phyloP scores from a whole-genome alignment of 2,888 invertebrate species.

The Coleophora flavipennella region DNA sequence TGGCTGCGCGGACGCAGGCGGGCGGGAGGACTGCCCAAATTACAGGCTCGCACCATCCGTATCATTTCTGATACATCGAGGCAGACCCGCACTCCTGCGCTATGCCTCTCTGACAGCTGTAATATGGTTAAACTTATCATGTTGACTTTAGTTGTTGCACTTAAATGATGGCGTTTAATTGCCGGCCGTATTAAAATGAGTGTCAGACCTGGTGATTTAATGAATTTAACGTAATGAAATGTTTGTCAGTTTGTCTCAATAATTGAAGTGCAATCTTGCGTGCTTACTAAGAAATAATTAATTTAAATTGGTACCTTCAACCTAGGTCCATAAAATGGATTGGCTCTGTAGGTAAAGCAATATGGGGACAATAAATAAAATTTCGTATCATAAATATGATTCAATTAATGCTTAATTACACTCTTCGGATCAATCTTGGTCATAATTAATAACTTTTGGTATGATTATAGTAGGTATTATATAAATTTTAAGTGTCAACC shows the following conservation, averaged over 20 bases:
- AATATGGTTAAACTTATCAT: slow-evolving; percentile 44
- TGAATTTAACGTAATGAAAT: neutral
- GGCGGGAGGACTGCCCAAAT: slow-evolving; percentile 40
- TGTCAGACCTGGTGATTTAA: too few relatives aligned
- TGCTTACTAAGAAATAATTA: too few relatives aligned
- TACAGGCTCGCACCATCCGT: slow-evolving; percentile 45
- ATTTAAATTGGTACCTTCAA: too few relatives aligned
- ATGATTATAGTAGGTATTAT: neutral
- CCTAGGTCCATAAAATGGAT: too few relatives aligned
- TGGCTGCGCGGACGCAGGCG: slow-evolving; percentile 40
- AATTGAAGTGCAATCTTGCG: too few relatives aligned
- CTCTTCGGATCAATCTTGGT: neutral
- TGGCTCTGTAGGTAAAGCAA: too few relatives aligned
- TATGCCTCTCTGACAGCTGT: slow-evolving; percentile 34
- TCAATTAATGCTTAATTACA: neutral
- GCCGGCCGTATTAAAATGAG: neutral
- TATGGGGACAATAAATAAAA: too few relatives aligned
- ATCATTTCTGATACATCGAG: slow-evolving; percentile 38
- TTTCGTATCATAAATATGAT: neutral
- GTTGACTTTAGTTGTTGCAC: slow-evolving; percentile 31
- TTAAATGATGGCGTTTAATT: slow-evolving; percentile 7
- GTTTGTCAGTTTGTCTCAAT: too few relatives aligned
- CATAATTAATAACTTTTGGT: neutral
- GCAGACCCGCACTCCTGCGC: slow-evolving; percentile 29
- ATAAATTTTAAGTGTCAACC: neutral